Conservation (phyloP, 2,888 invertebrate genomes). For the Caenorhabditis macrosperma region DNA sequence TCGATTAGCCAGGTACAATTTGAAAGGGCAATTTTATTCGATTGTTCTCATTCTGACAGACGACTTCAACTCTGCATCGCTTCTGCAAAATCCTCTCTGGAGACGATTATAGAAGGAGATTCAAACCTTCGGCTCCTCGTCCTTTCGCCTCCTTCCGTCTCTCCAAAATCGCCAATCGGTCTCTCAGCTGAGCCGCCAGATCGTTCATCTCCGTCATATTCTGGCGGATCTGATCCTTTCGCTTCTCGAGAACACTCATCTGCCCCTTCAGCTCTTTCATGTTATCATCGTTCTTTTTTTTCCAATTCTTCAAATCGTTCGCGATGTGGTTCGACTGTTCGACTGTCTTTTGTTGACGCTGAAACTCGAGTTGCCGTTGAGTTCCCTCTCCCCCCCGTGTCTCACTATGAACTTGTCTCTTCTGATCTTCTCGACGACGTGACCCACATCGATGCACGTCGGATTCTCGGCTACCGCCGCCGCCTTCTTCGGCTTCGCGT, state of each 20-base stretch:
- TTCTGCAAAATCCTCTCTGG: too few relatives aligned
- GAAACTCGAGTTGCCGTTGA: background rate
- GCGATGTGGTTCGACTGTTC: slow-evolving; percentile 20
- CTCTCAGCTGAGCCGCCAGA: slow-evolving; percentile 12
- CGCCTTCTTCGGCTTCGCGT: background rate
- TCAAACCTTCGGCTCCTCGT: slow-evolving; percentile 5
- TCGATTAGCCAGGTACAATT: too few relatives aligned
- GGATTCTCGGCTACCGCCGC: background rate
- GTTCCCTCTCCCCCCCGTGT: background rate
- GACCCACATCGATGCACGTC: slow-evolving; percentile 32
- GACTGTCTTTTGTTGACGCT: slow-evolving; percentile 27
- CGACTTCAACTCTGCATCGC: background rate
- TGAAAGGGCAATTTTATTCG: background rate
- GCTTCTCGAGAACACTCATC: slow-evolving; percentile 19
- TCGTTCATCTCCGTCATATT: slow-evolving; percentile 30
- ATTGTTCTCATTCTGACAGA: background rate
- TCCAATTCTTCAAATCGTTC: slow-evolving; percentile 26
- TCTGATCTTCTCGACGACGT: slow-evolving; percentile 33
- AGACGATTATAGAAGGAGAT: too few relatives aligned
- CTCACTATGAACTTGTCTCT: slow-evolving; percentile 27
- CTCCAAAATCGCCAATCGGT: slow-evolving; percentile 7
- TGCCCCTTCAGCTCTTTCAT: slow-evolving; percentile 27
- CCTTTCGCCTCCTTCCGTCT: background rate
- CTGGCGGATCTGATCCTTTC: slow-evolving; percentile 29
- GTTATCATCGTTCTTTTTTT: slow-evolving; percentile 10